Evolutionary conservation across 1,140 invertebrate genomes (phyloP), one percentile per base, ranked within the genome.

Genomic region (Dolichoris vasculosae): DNA sequence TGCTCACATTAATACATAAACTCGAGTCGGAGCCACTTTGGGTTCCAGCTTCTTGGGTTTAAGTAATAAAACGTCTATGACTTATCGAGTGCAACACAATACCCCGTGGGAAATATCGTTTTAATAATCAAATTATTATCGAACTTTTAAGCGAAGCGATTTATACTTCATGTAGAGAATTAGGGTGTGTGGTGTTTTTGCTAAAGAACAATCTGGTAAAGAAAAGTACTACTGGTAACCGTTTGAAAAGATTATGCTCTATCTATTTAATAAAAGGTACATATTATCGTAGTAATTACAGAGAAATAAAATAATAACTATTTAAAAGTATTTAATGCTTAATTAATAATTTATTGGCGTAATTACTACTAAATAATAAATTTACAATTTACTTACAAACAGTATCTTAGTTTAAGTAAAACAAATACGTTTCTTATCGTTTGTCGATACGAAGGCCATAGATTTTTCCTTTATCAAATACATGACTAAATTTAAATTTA

Each of bases 1-100:
- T 99, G 6, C 94, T 98, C 9, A 94, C 95, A 86, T 95, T 96
- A 71, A 96, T 97, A 2, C 96, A 97, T 92, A 95, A 96, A 89
- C 95, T 99, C 30, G 98, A 99, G 93, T 97, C 96, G 6, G 98
- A 99, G 91, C 98, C 98, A 17, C 95, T 98, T 26, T 99, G 99
- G 99, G 98, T 99, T 26, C 99, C 99, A 20, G 96, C 96, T 32
- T 96, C 96, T 26, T 99, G 99, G 99, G 96, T 99, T 86, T 97
- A 97, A 94, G 97, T n/a, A 15, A 51, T 9, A 23, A n/a, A 64
- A 35, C 23, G 13, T 46, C 73, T 67, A 3, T 43, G 20, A 78
- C 30, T 78, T 51, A 32, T 77, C n/a, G 7, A 67, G 15, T 67
- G 35, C 59, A 78, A 55, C 13, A 46, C 59, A 43, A 67, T 40